Evolutionary conservation across 2,113 vertebrate species (phyloP), one percentile per base, ranked within the genome.

Genomic region (Macroglossus sobrinus): DNA sequence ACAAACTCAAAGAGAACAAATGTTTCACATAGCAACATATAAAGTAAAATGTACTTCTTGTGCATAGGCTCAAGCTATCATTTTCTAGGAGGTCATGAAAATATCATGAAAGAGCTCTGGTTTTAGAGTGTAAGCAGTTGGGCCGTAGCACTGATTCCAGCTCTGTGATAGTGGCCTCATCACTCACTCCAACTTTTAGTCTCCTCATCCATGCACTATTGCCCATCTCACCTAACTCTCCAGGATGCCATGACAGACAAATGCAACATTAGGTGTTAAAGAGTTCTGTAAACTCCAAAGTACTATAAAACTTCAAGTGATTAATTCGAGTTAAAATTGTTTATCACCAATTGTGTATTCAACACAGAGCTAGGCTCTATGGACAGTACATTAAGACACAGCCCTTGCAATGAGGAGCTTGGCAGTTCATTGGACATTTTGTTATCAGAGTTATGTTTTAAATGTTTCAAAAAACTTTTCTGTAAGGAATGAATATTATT

Each of bases 201-300:
- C 40, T 74, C 50, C 1, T 21, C 10, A 12, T n/a, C 12, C 9
- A 7, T 5, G 12, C 19, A 14, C 13, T 0, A 0, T 18, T 38
- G 3, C 26, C 38, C 50, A 55, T 13, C 19, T 22, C 33, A 64
- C 38, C 72, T 24, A 47, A 40, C 22, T 53, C 47, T 53, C 33
- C n/a, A 33, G 7, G 26, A 38, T 35, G 5, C 24, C 4, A 0
- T 3, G 13, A 81, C 26, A 89, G 35, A 61, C 14, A 85, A 81
- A 86, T 7, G 0, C 4, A 45, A 13, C 38, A 28, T 24, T 53
- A 21, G 3, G 74, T 55, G 30, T 12, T 9, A 5, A 85, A 22
- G 55, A 40, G 38, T 10, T 71, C 85, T 74, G 7, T 30, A 71
- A 28, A 69, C 47, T 81, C 3, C 19, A 50, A 69, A 92, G 68